A percentile compares a stretch with the other conserved stretches of the same genome.
Evolutionary conservation across 2,797 vertebrate genomes (phyloP).

Genomic region (Alcedo atthis): DNA sequence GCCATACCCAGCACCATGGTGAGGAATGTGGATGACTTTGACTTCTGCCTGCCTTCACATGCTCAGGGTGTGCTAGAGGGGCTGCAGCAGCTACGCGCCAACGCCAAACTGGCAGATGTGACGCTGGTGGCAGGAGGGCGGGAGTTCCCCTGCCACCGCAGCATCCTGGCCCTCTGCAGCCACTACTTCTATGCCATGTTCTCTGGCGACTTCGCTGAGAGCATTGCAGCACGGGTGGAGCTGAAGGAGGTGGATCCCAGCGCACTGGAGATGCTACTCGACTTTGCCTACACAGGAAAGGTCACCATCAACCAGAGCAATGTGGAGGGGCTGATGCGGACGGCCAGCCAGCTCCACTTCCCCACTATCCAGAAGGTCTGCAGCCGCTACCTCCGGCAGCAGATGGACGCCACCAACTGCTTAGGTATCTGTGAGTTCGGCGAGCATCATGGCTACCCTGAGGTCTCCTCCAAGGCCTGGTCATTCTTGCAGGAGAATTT

Average conservation of each 20-base stretch:
- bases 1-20: slow-evolving; percentile 81
- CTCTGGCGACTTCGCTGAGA: slow-evolving; percentile 92
- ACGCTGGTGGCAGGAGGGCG: slow-evolving; percentile 83
- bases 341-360: slow-evolving; percentile 91
- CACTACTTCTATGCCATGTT: slow-evolving; percentile 96
- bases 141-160: slow-evolving; percentile 92
- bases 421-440: slow-evolving; percentile 96
- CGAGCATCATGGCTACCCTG: slow-evolving; percentile 90
- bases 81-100: slow-evolving; percentile 84
- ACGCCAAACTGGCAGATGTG: slow-evolving; percentile 91
- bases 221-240: slow-evolving; percentile 90
- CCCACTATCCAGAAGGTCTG: slow-evolving; percentile 90
- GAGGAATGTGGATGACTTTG: slow-evolving; percentile 92
- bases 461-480: slow-evolving; percentile 93
- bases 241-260: slow-evolving; percentile 87
- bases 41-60: slow-evolving; percentile 92
- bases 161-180: slow-evolving; percentile 93
- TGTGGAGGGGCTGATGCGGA: slow-evolving; percentile 88
- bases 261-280: slow-evolving; percentile 82
- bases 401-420: slow-evolving; percentile 94
- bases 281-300: slow-evolving; percentile 94
- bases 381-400: slow-evolving; percentile 94
- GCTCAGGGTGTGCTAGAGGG: slow-evolving; percentile 91
- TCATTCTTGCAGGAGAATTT: slow-evolving; percentile 95
- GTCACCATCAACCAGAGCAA: slow-evolving; percentile 94